These are phyloP conservation scores for Chionodraco myersi DNA, from an alignment of 2,113 vertebrate genomes.

Conservation along the genomic window DNA sequence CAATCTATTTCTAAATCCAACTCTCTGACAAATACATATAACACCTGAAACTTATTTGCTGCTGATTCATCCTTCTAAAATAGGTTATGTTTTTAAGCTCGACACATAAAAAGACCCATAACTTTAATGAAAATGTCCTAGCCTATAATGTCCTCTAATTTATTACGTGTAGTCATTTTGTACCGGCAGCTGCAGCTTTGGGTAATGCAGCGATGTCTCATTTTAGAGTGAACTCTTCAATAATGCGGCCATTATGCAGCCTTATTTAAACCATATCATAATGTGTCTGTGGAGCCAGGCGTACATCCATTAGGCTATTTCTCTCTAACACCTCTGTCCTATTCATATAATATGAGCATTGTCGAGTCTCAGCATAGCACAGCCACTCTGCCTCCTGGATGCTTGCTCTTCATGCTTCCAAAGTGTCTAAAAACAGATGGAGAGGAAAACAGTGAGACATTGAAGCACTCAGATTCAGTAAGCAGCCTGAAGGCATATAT, in stretches of 20 bases:
- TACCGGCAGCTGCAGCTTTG: slow-evolving; percentile 13
- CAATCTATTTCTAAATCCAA: not conserved
- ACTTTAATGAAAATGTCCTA: slow-evolving; percentile 12
- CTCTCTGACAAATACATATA: not conserved
- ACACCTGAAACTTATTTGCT: not conserved
- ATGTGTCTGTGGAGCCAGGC: slow-evolving; percentile 14
- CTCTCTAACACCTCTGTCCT: slow-evolving; percentile 46
- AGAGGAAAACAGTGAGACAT: slow-evolving; percentile 52
- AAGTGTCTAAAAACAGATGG: slow-evolving; percentile 77
- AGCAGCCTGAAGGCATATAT: slow-evolving; percentile 60
- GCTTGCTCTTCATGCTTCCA: slow-evolving; percentile 78
- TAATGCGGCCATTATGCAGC: slow-evolving; percentile 52
- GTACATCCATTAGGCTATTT: slow-evolving; percentile 54
- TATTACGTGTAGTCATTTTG: slow-evolving; percentile 15
- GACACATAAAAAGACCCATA: slow-evolving; percentile 12
- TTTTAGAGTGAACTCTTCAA: slow-evolving; percentile 51
- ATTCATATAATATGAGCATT: slow-evolving; percentile 33
- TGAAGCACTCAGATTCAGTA: slow-evolving; percentile 47
- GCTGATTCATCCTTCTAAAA: slow-evolving; percentile 13
- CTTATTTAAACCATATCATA: slow-evolving; percentile 40
- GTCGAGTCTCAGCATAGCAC: slow-evolving; percentile 61
- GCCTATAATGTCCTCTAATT: slow-evolving; percentile 38
- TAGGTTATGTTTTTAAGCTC: not conserved
- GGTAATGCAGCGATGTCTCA: slow-evolving; percentile 52
- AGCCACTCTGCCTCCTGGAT: slow-evolving; percentile 75